phyloP scores from a whole-genome alignment of 2,888 invertebrate genomes.

The Pachydiplax longipennis region DNA sequence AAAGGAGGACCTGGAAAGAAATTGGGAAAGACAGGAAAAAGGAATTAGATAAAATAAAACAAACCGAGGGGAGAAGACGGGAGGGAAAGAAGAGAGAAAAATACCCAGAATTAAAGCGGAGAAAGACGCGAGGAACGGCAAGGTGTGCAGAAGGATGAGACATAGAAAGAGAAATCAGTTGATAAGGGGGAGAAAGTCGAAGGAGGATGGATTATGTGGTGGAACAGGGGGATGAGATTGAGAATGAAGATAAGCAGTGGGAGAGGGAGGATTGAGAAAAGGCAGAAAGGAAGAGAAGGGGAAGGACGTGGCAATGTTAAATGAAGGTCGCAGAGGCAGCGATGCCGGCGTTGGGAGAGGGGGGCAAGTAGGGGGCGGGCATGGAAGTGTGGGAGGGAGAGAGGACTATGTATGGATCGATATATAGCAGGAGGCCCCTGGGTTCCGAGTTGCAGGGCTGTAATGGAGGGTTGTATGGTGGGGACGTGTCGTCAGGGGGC shows the following conservation, averaged over 20 bases:
- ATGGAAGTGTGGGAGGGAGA: neutral
- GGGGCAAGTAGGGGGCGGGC: neutral
- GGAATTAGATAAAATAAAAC: neutral
- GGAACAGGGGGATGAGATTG: neutral
- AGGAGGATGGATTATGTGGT: neutral
- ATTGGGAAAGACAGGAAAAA: neutral
- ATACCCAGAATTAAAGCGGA: neutral
- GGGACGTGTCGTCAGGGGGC: neutral
- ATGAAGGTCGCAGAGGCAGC: conserved; percentile 41
- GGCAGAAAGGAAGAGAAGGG: neutral
- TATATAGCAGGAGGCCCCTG: conserved; percentile 39
- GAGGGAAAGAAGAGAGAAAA: too few species aligned
- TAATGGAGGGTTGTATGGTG: conserved; percentile 22
- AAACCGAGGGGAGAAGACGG: neutral
- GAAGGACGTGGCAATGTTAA: conserved; percentile 45
- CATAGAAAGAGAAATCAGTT: neutral
- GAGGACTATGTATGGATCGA: conserved; percentile 20
- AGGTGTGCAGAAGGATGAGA: neutral
- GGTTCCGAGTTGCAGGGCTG: conserved; percentile 39
- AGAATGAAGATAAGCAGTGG: neutral
- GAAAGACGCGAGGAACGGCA: neutral
- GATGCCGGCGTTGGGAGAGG: conserved; percentile 6
- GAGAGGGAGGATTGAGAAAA: neutral
- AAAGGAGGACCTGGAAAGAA: neutral
- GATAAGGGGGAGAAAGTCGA: neutral